Base-by-base conservation (phyloP, 2,888 invertebrate species). In the Ormyrus labotus region DNA sequence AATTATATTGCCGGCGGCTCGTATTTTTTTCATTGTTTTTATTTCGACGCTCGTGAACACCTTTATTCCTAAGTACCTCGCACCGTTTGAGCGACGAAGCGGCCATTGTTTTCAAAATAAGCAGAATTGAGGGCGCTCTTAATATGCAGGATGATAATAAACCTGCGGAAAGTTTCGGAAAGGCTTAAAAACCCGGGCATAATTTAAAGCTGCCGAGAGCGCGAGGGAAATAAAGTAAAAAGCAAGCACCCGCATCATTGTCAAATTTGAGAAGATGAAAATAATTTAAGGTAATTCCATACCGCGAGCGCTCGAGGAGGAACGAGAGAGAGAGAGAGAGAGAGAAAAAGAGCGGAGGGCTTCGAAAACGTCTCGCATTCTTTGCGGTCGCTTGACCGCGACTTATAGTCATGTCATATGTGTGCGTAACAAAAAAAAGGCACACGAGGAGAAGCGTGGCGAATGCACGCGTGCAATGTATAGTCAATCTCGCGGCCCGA, bases 331-430 rank as follows among this genome's bases (percentile, higher is more conserved):
- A 67, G 51, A 57, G 68, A 48, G 48, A 58, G 74, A 51, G 73
- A 65, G 50, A 6, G 50, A 34, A 34, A 34, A 34, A 34, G 34
- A 34, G 34, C 34, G 11, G 63, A 72, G 77, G 73, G 19, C 19
- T 34, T 73, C 73, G 69, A 77, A 73, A 80, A 71, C 57, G 55
- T 73, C 73, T 69, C 55, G 73, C 78, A 74, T 81, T 81, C 74
- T 78, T 74, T 81, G 78, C 60, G 81, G 81, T 82, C 77, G 70
- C 53, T 72, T 68, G 68, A 78, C 80, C 82, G 77, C 82, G 82
- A 80, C 82, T 82, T 79, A 81, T 76, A 76, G 75, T 79, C 81
- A 72, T 79, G 81, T 78, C 75, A 79, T 79, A 72, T 47, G 71
- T 53, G 48, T 19, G 53, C 51, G 50, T 19, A 47, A 51, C 70